Evolutionary conservation across 2,113 vertebrate genomes (phyloP).

Genomic region (Mixornis gularis): DNA sequence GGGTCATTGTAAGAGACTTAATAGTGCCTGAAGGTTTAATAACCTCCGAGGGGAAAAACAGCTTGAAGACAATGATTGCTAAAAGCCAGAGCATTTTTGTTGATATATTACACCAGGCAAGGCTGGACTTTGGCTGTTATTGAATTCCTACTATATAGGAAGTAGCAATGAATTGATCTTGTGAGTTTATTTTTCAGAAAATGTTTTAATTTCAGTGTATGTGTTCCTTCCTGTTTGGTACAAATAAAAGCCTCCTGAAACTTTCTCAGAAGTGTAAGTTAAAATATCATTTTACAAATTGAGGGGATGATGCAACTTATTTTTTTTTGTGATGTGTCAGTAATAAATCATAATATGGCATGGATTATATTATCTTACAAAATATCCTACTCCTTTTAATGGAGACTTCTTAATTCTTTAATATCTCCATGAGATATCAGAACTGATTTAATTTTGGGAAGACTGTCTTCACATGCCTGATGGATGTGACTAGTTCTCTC

Average conservation of each 20-base stretch:
- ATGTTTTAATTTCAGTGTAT: neutral
- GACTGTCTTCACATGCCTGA: neutral
- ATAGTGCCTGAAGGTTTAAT: conserved; percentile 37
- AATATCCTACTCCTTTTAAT: neutral
- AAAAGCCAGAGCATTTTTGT: conserved; percentile 14
- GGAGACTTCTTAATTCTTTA: neutral
- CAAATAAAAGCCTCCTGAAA: neutral
- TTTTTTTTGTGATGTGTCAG: neutral
- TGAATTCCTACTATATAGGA: neutral
- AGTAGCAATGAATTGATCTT: neutral
- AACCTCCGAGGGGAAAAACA: neutral
- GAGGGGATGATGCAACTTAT: neutral
- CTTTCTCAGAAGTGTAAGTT: neutral
- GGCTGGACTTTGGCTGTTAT: neutral
- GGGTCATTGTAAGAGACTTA: conserved; percentile 1
- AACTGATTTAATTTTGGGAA: neutral
- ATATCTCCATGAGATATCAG: neutral
- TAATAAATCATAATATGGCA: neutral
- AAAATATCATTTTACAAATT: neutral
- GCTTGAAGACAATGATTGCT: neutral
- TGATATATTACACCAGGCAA: neutral
- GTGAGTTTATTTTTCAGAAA: neutral
- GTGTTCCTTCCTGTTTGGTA: neutral
- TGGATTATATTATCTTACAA: neutral
- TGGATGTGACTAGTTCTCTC: neutral